Base-by-base conservation (phyloP, 1,140 invertebrate genomes). In the Zaprionus inermis region DNA sequence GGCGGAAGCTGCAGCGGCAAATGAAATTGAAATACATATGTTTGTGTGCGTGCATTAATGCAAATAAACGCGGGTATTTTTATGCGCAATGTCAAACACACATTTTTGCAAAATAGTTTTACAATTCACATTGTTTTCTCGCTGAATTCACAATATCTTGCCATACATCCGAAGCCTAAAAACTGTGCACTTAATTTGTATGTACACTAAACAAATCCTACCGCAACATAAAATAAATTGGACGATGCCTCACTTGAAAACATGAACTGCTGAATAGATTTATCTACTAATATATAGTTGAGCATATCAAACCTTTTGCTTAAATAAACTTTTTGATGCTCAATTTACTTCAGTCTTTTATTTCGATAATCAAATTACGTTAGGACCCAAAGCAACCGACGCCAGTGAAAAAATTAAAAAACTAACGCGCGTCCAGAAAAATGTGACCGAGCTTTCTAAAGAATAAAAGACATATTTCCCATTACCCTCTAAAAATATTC, bases 1-100 rank as follows among this genome's bases (percentile, higher is more conserved):
- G 83, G 83, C 83, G 83, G 76, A 81, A 34, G 77, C 74, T 79
- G 84, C 76, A 76, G 72, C 55, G 30, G 38, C 69, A 59, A 68
- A 68, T 41, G 49, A 61, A 73, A 56, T 20, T 49, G 52, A 49
- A 30, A 41, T 38, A 18, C 32, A 52, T 58, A 12, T 58, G 6
- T 22, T 11, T 59, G 41, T 5, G 16, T 54, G 18, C 36, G 14
- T 20, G 38, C 24, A 9, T 32, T 16, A 56, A 7, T 49, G 22
- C 18, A 57, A 20, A 36, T 68, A 24, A 20, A 44, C 24, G 55
- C 60, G 38, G 14, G 30, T 30, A 30, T 46, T 60, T 56, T 36
- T 55, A n/a, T 72, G 20, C 18, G 36, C 36, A 59, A 60, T 38
- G 51, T 59, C 5, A 14, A 52, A 24, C 24, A 44, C 64, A n/a